A percentile compares a stretch with the other conserved stretches of the same genome.
These are phyloP conservation scores for Chloropsis hardwickii DNA, from an alignment of 2,113 vertebrate genomes.

Conservation along the genomic window DNA sequence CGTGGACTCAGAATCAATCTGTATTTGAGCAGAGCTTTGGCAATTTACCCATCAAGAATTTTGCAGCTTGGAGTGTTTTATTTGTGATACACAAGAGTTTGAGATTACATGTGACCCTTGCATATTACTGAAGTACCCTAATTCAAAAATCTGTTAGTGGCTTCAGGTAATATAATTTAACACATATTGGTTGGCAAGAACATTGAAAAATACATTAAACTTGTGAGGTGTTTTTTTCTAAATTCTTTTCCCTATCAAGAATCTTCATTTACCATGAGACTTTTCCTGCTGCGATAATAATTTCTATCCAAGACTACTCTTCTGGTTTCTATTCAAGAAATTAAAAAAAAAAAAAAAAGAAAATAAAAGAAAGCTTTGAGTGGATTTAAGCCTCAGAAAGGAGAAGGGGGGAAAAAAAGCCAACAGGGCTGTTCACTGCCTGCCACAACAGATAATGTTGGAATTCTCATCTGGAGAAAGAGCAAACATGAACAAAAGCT, in stretches of 20 bases:
- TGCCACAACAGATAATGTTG: background rate
- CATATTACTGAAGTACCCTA: background rate
- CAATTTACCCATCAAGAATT: background rate
- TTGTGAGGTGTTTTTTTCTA: background rate
- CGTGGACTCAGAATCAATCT: background rate
- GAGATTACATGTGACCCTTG: background rate
- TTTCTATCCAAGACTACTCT: conserved; percentile 37
- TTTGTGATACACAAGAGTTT: background rate
- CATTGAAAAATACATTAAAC: background rate
- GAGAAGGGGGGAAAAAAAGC: accelerated
- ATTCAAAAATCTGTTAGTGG: background rate
- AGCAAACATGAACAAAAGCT: background rate
- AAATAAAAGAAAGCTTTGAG: background rate
- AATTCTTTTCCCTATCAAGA: background rate
- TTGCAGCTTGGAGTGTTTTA: background rate
- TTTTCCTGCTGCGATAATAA: conserved; percentile 13
- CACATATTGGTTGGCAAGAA: background rate
- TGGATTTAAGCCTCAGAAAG: background rate
- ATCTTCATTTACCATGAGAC: conserved; percentile 45
- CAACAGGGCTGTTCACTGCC: background rate
- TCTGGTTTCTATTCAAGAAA: conserved; percentile 16
- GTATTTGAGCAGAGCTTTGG: background rate
- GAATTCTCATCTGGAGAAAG: background rate
- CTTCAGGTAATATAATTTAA: conserved; percentile 29
- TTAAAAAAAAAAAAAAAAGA: background rate